Evolutionary conservation across 1,140 invertebrate genomes (phyloP).

Genomic region (Tetranychus urticae): DNA sequence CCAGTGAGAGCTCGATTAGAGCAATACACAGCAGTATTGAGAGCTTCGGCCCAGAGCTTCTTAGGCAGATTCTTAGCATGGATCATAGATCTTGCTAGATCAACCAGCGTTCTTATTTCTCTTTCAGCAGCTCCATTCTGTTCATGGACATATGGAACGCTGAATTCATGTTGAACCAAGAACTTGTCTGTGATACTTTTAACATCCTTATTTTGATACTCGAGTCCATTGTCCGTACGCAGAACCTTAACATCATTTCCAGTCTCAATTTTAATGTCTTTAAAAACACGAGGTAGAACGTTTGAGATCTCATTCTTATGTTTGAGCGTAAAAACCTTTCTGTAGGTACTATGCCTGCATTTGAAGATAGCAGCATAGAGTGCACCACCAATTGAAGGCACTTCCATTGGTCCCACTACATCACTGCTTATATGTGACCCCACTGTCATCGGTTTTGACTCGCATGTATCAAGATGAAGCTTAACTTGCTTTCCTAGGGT

Average conservation of each 20-base stretch:
- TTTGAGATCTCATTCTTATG: background rate
- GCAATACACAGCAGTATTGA: constrained; percentile 3
- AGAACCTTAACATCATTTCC: background rate
- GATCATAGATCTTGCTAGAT: constrained; percentile 8
- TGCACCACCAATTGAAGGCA: background rate
- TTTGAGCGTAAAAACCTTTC: background rate
- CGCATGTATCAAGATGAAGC: background rate
- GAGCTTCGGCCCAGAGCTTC: background rate
- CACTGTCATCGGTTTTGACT: background rate
- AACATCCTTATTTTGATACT: background rate
- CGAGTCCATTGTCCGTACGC: background rate
- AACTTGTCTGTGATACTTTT: background rate
- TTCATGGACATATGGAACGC: constrained; percentile 1
- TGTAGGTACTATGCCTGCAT: background rate
- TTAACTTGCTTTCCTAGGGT: background rate
- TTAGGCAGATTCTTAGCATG: constrained; percentile 1
- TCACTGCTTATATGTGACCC: background rate
- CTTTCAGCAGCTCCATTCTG: constrained; percentile 1
- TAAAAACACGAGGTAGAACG: background rate
- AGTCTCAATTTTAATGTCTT: background rate
- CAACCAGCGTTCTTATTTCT: constrained; percentile 2
- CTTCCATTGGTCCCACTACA: background rate
- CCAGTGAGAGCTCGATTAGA: constrained; percentile 2
- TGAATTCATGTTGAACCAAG: constrained; percentile 4
- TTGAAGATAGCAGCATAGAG: background rate